Conservation (phyloP, 1,140 invertebrate genomes). For the Zaprionus inermis region DNA sequence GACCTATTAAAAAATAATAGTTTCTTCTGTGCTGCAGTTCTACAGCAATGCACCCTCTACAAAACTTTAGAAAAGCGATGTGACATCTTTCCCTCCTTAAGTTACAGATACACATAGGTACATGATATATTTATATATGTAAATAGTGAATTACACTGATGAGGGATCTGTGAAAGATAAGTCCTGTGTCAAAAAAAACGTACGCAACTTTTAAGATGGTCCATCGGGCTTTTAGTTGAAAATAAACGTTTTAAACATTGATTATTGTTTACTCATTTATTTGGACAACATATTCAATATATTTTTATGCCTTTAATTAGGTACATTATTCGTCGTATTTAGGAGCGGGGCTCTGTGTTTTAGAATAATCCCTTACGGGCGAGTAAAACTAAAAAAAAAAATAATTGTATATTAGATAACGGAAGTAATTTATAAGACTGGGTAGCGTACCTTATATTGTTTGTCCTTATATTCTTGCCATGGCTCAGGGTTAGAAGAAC, state of each 20-base stretch:
- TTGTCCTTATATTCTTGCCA: conserved; percentile 91
- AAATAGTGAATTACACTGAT: no score
- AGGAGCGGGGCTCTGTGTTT: conserved; percentile 87
- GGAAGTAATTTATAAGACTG: background rate
- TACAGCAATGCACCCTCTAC: no score
- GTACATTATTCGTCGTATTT: conserved; percentile 86
- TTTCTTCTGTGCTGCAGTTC: no score
- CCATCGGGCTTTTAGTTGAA: background rate
- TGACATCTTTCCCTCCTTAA: no score
- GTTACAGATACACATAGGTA: no score
- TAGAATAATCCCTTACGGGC: conserved; percentile 87
- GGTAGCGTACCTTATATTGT: conserved; percentile 90
- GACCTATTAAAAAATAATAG: no score
- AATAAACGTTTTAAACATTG: background rate
- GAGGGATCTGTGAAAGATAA: background rate
- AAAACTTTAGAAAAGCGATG: no score
- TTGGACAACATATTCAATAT: conserved; percentile 26
- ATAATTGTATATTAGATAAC: conserved; percentile 14
- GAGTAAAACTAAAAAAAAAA: conserved; percentile 88
- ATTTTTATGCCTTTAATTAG: conserved; percentile 2
- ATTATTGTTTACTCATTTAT: conserved; percentile 27
- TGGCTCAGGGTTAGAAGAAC: conserved; percentile 89
- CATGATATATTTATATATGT: no score
- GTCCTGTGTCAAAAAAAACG: background rate
- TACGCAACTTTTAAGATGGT: background rate